Evolutionary conservation across 2,888 invertebrate genomes (phyloP).

Genomic region (Frankliniella intonsa): DNA sequence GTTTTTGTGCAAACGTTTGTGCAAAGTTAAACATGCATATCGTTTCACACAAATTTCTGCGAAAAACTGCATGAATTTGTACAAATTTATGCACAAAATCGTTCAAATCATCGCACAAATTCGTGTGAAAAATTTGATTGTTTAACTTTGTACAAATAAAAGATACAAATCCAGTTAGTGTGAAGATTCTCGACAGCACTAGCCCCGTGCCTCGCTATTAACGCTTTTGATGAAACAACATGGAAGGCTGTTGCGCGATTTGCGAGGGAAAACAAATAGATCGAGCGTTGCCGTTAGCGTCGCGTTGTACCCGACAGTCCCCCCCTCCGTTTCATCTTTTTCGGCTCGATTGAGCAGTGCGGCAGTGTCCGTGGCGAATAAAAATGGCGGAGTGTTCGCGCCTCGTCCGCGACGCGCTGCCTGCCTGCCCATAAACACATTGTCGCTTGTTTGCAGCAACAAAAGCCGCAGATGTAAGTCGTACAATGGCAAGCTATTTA

Average conservation of each 20-base stretch:
- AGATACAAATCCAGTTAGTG: no score
- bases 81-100: no score
- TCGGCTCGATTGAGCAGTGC: constrained; percentile 20
- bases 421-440: background rate
- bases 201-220: background rate
- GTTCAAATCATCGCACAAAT: no score
- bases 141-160: no score
- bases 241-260: constrained; percentile 24
- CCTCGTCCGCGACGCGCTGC: background rate
- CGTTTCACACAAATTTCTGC: no score
- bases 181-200: background rate
- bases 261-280: constrained; percentile 26
- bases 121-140: no score
- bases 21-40: no score
- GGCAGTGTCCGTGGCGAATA: constrained; percentile 3
- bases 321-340: background rate
- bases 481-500: background rate
- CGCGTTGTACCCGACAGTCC: background rate
- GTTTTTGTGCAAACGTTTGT: no score
- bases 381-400: constrained; percentile 15
- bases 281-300: background rate
- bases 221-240: constrained; percentile 22
- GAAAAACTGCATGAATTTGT: no score
- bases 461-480: constrained; percentile 8
- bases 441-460: constrained; percentile 12